Evolutionary conservation across 2,113 vertebrate genomes (phyloP).

Genomic region (Climacteris rufus): DNA sequence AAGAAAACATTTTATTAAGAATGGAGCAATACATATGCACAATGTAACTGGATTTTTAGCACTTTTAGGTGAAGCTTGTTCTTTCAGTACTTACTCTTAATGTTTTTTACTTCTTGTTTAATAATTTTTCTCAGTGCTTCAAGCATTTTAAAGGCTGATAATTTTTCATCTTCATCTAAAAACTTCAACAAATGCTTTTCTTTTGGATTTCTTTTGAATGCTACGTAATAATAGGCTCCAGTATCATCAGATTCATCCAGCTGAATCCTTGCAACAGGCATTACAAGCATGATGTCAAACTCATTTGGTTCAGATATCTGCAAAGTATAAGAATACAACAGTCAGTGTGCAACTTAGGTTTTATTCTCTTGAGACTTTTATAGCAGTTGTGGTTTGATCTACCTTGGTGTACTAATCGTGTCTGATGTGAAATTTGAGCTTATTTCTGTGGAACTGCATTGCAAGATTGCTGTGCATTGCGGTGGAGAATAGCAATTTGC

Average conservation of each 20-base stretch:
- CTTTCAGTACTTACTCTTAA: conserved; percentile 53
- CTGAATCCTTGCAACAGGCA: conserved; percentile 51
- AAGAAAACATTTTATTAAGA: background rate
- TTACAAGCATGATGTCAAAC: conserved; percentile 76
- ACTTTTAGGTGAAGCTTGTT: background rate
- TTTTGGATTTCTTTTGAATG: conserved; percentile 59
- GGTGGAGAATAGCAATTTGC: background rate
- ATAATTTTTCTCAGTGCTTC: conserved; percentile 60
- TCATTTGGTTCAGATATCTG: conserved; percentile 74
- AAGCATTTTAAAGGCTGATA: conserved; percentile 71
- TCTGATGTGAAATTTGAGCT: background rate
- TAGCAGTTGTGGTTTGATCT: background rate
- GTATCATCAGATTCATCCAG: conserved; percentile 26
- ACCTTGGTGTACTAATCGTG: background rate
- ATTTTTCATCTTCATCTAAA: conserved; percentile 41
- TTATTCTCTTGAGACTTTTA: background rate
- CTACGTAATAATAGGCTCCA: conserved; percentile 60
- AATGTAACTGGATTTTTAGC: background rate
- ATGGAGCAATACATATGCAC: background rate
- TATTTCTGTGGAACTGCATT: background rate
- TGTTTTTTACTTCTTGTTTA: conserved; percentile 58
- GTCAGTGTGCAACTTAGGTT: background rate
- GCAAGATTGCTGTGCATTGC: background rate
- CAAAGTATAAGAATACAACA: background rate
- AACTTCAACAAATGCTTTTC: conserved; percentile 37